A percentile compares a stretch with the other conserved stretches of the same genome.
phyloP scores from a whole-genome alignment of 2,888 invertebrate genomes.

The Rhodophaea formosa region DNA sequence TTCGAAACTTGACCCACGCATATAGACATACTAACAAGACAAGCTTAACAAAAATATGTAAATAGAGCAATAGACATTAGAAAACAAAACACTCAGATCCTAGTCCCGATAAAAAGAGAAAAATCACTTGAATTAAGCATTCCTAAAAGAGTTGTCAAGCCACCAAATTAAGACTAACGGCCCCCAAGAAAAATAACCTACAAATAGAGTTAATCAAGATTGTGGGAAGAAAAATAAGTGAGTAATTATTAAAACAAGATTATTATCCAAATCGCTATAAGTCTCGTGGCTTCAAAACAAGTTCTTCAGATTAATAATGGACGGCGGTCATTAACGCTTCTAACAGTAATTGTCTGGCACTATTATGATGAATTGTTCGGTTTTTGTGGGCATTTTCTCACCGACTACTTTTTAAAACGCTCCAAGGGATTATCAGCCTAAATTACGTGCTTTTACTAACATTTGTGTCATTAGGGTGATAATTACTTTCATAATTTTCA shows the following conservation, averaged over 20 bases:
- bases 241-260: slow-evolving; percentile 79
- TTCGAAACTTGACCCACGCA: no score
- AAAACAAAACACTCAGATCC: slow-evolving; percentile 37
- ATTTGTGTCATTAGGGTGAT: slow-evolving; percentile 50
- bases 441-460: slow-evolving; percentile 47
- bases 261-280: slow-evolving; percentile 75
- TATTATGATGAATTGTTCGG: slow-evolving; percentile 77
- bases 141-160: slow-evolving; percentile 70
- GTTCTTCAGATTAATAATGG: slow-evolving; percentile 74
- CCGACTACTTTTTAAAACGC: slow-evolving; percentile 59
- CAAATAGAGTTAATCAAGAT: slow-evolving; percentile 75
- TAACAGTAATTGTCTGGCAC: slow-evolving; percentile 75
- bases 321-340: slow-evolving; percentile 76
- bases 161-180: slow-evolving; percentile 66
- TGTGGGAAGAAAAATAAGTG: slow-evolving; percentile 70
- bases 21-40: no score
- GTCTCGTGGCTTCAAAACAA: slow-evolving; percentile 70
- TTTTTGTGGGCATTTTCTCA: slow-evolving; percentile 72
- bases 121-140: slow-evolving; percentile 68
- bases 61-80: slow-evolving; percentile 26
- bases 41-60: background rate
- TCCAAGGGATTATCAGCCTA: slow-evolving; percentile 59
- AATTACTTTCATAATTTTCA: slow-evolving; percentile 48
- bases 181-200: slow-evolving; percentile 67
- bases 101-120: slow-evolving; percentile 52